Evolutionary conservation across 1,140 invertebrate species (phyloP), one percentile per base, ranked within the genome.

Genomic region (Drosophila sp.): DNA sequence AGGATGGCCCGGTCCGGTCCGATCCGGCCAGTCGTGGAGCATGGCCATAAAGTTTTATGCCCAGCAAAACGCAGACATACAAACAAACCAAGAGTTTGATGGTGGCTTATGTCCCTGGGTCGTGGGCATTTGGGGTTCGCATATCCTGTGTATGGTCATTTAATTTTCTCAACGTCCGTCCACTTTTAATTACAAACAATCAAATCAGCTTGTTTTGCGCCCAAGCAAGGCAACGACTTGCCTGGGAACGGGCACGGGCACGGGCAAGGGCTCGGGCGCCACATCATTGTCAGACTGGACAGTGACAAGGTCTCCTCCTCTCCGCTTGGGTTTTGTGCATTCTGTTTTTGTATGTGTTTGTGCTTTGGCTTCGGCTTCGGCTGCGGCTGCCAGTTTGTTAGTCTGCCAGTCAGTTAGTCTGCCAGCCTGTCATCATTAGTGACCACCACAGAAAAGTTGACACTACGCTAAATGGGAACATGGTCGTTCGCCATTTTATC

Each of bases 171-270:
- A 56, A 72, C 66, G 84, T 89, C 77, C 63, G 84, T 89, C 73
- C 77, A 80, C 80, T 89, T 89, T 89, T 89, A 89, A 89, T 89
- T 89, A 89, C 84, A 89, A 89, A 89, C 84, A 89, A 89, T 89
- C 84, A 89, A 89, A 89, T 89, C 84, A 89, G 85, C 72, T 89
- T 89, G 84, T 80, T 82, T 80, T 89, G 25, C 44, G 44, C 23
- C 44, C 44, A 27, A 50, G 44, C 44, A 50, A 27, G 44, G 44
- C 44, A 50, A 50, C 44, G 25, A 8, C 7, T 17, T 17, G 17
- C 17, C 17, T 17, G 40, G 40, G 38, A 32, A 54, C 23, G 58
- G 56, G 57, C 73, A 32, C 23, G 38, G 61, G 74, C 17, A 17
- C 61, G 40, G 40, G 38, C 40, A 54, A 29, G 58, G 56, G 57